Evolutionary conservation across 2,113 vertebrate species (phyloP), one percentile per base, ranked within the genome.

Genomic region (Lycaon pictus): DNA sequence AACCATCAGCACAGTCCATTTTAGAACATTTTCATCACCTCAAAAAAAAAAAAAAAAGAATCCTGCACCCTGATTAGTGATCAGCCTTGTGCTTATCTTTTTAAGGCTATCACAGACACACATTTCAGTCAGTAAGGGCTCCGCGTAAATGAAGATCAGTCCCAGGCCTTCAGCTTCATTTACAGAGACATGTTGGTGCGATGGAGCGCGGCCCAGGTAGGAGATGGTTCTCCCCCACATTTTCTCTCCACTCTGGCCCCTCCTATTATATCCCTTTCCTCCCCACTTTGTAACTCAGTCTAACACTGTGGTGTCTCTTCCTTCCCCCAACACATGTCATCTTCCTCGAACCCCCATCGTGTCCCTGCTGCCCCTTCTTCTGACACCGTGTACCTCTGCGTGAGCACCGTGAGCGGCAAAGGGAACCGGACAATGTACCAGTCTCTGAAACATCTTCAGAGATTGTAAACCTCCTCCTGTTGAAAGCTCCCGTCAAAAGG

Each of bases 271-370:
- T 11, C 37, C 89, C 96, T 95, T 95, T 93, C 93, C 85, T 88
- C 95, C 96, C 5, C 20, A 11, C 88, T 90, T 51, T 90, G 32
- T 96, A 76, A 97, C 96, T 89, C 93, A 0, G 29, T 51, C 72
- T 12, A 8, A n/a, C 92, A 25, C 85, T 48, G 4, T 32, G 84
- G 71, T 80, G 93, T 74, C 65, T 19, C 93, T 93, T 92, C 67
- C 96, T 87, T 95, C 74, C 90, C 94, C 96, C 63, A 43, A 60
- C 93, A 97, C 89, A 85, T 97, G 96, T 98, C 97, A 98, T 98
- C 98, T 97, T 97, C 93, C 92, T 3, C 2, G 55, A 48, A 83
- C 95, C 97, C 98, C 95, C 17, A 9, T 27, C 0, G 96, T 25
- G 97, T 62, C 97, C 93, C 90, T 17, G 79, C 96, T 91, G 97